These are phyloP conservation scores for Pegoplata infirma DNA, from an alignment of 2,888 invertebrate species.

Conservation along the genomic window DNA sequence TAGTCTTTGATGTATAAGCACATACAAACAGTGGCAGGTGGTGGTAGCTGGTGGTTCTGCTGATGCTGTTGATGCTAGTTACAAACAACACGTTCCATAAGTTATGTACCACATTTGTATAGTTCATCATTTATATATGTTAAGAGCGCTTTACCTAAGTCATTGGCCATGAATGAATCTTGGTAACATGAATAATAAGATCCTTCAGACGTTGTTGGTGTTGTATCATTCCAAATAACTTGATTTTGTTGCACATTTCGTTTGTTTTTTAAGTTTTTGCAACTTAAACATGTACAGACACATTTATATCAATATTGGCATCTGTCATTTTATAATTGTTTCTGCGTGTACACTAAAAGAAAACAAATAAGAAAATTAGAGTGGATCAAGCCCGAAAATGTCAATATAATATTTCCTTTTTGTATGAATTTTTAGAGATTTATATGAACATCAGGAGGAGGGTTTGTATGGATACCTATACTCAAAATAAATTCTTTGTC, in stretches of 20 bases:
- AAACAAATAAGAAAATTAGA: too few relatives aligned
- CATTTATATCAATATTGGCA: conserved; percentile 7
- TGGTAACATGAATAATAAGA: background rate
- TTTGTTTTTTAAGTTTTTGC: background rate
- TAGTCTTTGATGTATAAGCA: conserved; percentile 7
- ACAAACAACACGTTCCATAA: conserved; percentile 7
- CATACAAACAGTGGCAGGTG: conserved; percentile 4
- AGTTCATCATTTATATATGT: conserved; percentile 13
- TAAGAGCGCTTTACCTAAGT: conserved; percentile 9
- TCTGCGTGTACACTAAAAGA: conserved; percentile 15
- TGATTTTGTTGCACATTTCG: conserved; percentile 36
- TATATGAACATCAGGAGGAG: too few relatives aligned
- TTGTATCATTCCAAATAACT: background rate
- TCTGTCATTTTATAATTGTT: conserved; percentile 22
- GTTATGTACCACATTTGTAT: background rate
- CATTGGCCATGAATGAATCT: background rate
- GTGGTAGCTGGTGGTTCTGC: background rate
- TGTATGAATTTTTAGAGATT: too few relatives aligned
- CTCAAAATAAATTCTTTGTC: too few relatives aligned
- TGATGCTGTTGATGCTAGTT: too few relatives aligned
- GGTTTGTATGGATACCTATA: too few relatives aligned
- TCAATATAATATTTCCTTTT: too few relatives aligned
- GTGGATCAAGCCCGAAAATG: too few relatives aligned
- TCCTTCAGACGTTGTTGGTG: conserved; percentile 1
- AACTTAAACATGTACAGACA: conserved; percentile 12